Conservation (phyloP, 92 coral and sea anemone species). For the Metridium senile region DNA sequence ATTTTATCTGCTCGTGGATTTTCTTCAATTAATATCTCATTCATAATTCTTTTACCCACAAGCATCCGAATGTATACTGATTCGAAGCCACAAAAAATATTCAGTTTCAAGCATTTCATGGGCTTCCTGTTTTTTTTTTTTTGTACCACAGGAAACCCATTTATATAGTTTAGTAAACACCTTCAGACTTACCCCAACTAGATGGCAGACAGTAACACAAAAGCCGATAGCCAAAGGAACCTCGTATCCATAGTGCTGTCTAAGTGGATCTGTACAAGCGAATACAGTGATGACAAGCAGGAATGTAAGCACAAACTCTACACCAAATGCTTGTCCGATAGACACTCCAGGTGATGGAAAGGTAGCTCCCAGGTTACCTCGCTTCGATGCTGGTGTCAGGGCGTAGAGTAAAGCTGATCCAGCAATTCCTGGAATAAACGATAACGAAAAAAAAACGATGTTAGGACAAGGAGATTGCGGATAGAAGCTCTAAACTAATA, state of each 20-base stretch:
- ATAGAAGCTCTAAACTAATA: no score
- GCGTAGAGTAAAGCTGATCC: conserved; percentile 92
- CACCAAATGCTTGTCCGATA: conserved; percentile 83
- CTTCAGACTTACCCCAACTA: conserved; percentile 90
- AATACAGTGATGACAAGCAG: conserved; percentile 87
- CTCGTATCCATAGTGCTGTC: conserved; percentile 87
- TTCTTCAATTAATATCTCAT: no score
- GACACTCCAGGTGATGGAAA: conserved; percentile 77
- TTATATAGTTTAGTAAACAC: no score
- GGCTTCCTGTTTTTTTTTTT: no score
- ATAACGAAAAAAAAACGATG: no score
- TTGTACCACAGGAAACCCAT: not conserved
- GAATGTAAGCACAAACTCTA: conserved; percentile 86
- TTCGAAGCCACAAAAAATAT: no score
- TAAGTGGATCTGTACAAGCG: conserved; percentile 79
- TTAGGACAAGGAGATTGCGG: no score
- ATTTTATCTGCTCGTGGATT: no score
- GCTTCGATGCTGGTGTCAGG: conserved; percentile 75
- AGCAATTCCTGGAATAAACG: conserved; percentile 68
- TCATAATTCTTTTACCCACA: no score
- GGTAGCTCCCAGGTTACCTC: conserved; percentile 84
- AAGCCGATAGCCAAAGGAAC: conserved; percentile 90
- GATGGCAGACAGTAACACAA: conserved; percentile 85
- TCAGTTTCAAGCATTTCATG: no score
- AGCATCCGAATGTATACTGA: no score